Evolutionary conservation across 1,140 invertebrate genomes (phyloP), one percentile per base, ranked within the genome.

Genomic region (Drosophila melanica): DNA sequence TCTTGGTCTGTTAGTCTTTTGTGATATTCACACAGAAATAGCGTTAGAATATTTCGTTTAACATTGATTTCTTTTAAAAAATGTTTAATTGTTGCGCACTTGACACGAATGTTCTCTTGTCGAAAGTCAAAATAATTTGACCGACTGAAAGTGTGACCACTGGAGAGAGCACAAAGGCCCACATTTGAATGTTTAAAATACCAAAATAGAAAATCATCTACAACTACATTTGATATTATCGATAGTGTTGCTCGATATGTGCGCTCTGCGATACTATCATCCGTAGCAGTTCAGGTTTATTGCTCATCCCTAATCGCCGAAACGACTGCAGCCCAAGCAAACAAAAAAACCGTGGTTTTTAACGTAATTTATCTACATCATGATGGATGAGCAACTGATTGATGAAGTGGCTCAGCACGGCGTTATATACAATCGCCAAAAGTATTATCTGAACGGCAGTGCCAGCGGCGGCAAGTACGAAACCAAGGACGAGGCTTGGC

Each of bases 351-450:
- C 41, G 41, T 58, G 41, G 33, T 45, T 58, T 44, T 45, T 58
- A 27, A 30, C 41, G 41, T 33, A 33, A 33, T 58, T 45, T 58
- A 45, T 45, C 45, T 75, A 27, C 45, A 87, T 79, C 50, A 91
- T 91, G 90, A 92, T 92, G 89, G 91, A 92, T 63, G 91, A 92
- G 60, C 87, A 91, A 67, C 53, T 92, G 47, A 92, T 92, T 59
- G 89, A 89, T 62, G 91, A 92, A 74, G 91, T 92, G 18, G 87
- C 89, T 14, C 81, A 89, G 9, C 91, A 92, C 58, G 91, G 86
- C 11, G 91, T 92, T 11, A 92, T 92, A 6, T 92, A 77, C 57
- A 92, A 92, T 78, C 64, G 91, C 12, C 91, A 92, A 64, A 92
- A 92, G 59, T 92, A 92, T 76, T 92, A 89, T 63, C 58, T 91